Conservation (phyloP, 2,797 vertebrate species). For the Falco novaeseelandiae region DNA sequence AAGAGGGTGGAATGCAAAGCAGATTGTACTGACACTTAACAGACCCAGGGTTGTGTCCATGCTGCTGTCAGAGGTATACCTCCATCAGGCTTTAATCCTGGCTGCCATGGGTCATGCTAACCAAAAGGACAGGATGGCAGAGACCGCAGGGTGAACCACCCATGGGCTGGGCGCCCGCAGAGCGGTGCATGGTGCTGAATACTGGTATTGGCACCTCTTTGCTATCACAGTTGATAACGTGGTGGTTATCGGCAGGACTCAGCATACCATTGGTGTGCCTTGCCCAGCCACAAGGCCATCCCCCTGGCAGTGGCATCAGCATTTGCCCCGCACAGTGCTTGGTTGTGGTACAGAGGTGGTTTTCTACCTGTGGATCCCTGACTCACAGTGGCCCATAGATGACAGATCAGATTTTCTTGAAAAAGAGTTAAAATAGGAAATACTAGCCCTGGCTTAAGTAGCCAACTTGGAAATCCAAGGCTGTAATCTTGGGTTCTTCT, state of each 20-base stretch:
- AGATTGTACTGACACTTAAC: not conserved
- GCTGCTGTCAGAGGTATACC: not conserved
- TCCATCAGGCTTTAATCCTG: not conserved
- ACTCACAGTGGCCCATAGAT: not conserved
- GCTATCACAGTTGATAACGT: fast-evolving
- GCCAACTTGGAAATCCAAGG: not conserved
- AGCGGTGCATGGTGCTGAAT: fast-evolving
- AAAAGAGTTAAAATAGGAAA: not conserved
- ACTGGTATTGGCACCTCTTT: not conserved
- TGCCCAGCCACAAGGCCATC: not conserved
- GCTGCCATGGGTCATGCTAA: fast-evolving
- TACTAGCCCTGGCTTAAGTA: not conserved
- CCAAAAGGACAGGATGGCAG: not conserved
- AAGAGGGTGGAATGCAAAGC: not conserved
- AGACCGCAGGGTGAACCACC: not conserved
- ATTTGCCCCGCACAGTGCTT: fast-evolving
- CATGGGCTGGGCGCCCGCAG: not conserved
- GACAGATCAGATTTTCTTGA: not conserved
- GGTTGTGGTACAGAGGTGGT: not conserved
- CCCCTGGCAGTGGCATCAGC: not conserved
- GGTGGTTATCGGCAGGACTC: not conserved
- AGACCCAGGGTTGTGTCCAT: fast-evolving
- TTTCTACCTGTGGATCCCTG: not conserved
- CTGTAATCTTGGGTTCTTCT: not conserved
- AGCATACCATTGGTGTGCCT: fast-evolving